Percentiles rank a stretch among this genome's conserved stretches.
phyloP scores from a whole-genome alignment of 2,888 invertebrate genomes.

The Phortica magna region DNA sequence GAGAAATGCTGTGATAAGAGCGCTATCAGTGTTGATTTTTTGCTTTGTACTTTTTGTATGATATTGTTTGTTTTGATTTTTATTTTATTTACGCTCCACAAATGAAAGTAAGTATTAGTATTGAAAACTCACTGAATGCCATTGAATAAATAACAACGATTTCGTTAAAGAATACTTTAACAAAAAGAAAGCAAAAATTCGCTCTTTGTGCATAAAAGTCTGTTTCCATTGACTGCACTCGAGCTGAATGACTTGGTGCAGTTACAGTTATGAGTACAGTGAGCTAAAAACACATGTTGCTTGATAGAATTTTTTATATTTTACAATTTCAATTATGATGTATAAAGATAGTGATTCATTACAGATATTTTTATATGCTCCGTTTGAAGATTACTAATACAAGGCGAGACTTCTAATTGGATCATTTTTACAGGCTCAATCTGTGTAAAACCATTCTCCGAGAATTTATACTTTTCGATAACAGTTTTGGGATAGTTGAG shows the following conservation, averaged over 20 bases:
- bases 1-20: background rate
- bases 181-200: too few species aligned
- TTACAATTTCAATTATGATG: background rate
- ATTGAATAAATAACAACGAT: background rate
- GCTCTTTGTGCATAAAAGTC: background rate
- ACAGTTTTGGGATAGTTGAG: constrained; percentile 55
- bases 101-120: background rate
- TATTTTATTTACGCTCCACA: background rate
- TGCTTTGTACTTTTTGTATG: background rate
- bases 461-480: constrained; percentile 63
- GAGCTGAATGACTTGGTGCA: background rate
- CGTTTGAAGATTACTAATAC: background rate
- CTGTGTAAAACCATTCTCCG: constrained; percentile 76
- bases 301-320: background rate
- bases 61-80: background rate
- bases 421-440: constrained; percentile 69
- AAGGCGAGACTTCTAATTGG: constrained; percentile 62
- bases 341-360: constrained; percentile 69
- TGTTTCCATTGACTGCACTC: constrained; percentile 2
- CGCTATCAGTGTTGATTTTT: background rate
- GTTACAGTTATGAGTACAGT: background rate
- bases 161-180: background rate
- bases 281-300: background rate
- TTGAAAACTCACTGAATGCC: background rate
- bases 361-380: constrained; percentile 54